Conservation (phyloP, 2,888 invertebrate genomes). For the Bombylius major region DNA sequence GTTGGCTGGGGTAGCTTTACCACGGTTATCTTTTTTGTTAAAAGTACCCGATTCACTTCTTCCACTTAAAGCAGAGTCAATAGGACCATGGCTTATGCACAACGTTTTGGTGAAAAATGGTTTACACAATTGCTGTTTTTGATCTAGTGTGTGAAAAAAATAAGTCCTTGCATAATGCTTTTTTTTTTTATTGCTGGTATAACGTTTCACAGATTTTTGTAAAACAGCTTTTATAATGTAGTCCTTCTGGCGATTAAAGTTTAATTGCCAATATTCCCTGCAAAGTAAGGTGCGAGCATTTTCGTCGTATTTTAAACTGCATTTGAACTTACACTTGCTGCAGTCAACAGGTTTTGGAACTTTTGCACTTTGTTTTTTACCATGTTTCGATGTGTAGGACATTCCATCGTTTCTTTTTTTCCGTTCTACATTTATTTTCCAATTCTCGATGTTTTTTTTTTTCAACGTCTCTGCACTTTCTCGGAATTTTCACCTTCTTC, state of each 20-base stretch:
- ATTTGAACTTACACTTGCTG: background rate
- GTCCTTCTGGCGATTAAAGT: background rate
- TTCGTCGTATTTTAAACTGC: background rate
- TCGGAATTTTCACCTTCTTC: background rate
- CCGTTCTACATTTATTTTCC: background rate
- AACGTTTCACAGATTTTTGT: background rate
- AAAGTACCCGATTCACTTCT: background rate
- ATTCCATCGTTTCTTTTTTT: background rate
- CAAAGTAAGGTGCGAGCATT: background rate
- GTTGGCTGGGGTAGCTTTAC: background rate
- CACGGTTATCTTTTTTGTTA: background rate
- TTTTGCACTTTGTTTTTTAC: background rate
- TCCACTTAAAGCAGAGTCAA: background rate
- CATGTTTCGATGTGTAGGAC: background rate
- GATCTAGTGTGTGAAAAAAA: background rate
- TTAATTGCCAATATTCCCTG: background rate
- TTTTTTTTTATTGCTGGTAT: background rate
- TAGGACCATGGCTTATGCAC: background rate
- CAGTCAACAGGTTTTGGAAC: background rate
- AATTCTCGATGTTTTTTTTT: background rate
- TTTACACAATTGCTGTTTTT: background rate
- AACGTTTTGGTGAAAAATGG: background rate
- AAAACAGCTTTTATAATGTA: no score
- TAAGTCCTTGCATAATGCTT: background rate
- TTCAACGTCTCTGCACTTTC: background rate